Evolutionary conservation across 2,888 invertebrate species (phyloP).

Genomic region (Cerastis rubricosa): DNA sequence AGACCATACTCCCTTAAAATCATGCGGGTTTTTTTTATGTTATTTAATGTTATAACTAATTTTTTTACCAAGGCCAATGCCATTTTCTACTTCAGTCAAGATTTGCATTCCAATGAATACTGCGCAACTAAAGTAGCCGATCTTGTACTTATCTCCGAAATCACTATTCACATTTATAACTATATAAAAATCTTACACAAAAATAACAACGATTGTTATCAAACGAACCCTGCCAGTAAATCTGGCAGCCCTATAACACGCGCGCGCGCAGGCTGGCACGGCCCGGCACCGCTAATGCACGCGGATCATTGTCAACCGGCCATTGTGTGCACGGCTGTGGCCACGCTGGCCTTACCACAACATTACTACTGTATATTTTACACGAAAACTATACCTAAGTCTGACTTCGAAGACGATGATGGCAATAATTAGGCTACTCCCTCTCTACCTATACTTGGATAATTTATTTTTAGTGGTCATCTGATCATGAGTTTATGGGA

Average conservation of each 20-base stretch:
- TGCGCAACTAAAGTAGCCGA: not conserved
- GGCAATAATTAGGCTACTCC: too few species aligned
- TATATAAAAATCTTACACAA: not conserved
- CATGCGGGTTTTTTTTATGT: not conserved
- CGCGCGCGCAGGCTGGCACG: slow-evolving; percentile 71
- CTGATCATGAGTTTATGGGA: not conserved
- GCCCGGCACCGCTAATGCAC: slow-evolving; percentile 70
- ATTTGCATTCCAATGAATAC: not conserved
- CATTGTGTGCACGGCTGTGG: slow-evolving; percentile 61
- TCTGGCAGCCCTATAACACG: slow-evolving; percentile 63
- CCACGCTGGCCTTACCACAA: slow-evolving; percentile 48
- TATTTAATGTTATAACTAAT: not conserved
- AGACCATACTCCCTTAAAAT: not conserved
- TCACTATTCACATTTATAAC: not conserved
- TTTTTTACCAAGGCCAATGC: too few species aligned
- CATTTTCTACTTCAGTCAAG: not conserved
- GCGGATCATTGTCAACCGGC: slow-evolving; percentile 63
- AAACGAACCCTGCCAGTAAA: not conserved
- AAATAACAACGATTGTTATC: not conserved
- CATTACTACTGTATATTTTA: slow-evolving; percentile 18
- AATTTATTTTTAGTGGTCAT: not conserved
- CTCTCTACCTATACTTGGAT: not conserved
- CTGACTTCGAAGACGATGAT: not conserved
- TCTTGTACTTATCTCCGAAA: not conserved
- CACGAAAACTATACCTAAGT: not conserved